Conservation (phyloP, 2,113 vertebrate genomes). For the Poeciliopsis turrubarensis region DNA sequence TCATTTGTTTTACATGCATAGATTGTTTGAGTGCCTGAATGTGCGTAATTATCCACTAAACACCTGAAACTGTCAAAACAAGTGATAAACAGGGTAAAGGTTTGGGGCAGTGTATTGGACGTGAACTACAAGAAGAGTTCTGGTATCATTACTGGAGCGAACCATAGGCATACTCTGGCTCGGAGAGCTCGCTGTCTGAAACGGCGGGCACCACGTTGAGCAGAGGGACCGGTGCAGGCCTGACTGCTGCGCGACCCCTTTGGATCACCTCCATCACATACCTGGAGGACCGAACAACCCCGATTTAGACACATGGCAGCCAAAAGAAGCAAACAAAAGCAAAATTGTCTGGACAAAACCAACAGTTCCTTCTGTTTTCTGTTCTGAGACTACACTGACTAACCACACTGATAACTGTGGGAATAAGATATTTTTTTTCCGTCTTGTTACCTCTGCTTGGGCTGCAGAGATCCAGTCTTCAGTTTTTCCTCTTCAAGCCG, state of each 20-base stretch:
- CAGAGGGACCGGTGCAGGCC: constrained; percentile 79
- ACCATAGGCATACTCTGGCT: constrained; percentile 82
- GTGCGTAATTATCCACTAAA: neutral
- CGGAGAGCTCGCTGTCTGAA: constrained; percentile 86
- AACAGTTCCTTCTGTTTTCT: neutral
- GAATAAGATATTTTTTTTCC: neutral
- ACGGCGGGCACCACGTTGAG: constrained; percentile 84
- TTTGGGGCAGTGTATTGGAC: no score
- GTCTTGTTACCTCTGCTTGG: constrained; percentile 85
- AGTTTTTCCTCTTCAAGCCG: constrained; percentile 92
- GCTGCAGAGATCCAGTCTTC: constrained; percentile 80
- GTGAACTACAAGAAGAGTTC: neutral
- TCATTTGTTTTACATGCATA: neutral
- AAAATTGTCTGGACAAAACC: neutral
- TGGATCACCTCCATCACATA: constrained; percentile 91
- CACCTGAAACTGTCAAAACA: neutral
- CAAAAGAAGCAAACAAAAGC: neutral
- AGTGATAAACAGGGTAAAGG: neutral
- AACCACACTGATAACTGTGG: neutral
- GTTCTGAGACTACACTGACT: neutral
- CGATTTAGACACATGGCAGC: constrained; percentile 52
- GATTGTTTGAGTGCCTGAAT: neutral
- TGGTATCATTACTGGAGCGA: constrained; percentile 25
- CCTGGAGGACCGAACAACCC: constrained; percentile 80
- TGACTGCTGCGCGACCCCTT: constrained; percentile 81